Evolutionary conservation across 2,888 invertebrate genomes (phyloP).

Genomic region (Augochlorella aurata): DNA sequence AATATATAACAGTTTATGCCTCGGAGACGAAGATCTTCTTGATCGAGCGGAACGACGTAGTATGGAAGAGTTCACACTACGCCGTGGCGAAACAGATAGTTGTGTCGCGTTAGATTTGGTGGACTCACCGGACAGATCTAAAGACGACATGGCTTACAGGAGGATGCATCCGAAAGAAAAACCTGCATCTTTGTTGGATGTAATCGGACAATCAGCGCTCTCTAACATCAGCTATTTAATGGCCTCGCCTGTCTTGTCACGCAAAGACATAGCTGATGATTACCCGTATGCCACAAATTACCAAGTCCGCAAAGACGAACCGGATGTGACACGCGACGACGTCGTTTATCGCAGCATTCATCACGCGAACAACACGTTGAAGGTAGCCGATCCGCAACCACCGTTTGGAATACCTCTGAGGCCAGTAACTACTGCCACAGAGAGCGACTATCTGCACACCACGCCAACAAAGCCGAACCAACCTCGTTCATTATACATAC

Average conservation of each 20-base stretch:
- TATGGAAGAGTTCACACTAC: conserved; percentile 83
- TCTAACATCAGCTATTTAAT: conserved; percentile 87
- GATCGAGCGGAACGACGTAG: conserved; percentile 90
- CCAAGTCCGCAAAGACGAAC: conserved; percentile 84
- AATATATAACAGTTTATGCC: conserved; percentile 93
- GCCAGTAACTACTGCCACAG: conserved; percentile 90
- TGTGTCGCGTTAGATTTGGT: conserved; percentile 65
- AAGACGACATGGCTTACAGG: conserved; percentile 92
- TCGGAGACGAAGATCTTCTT: conserved; percentile 91
- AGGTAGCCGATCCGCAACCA: conserved; percentile 91
- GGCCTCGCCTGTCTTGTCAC: conserved; percentile 86
- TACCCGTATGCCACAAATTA: conserved; percentile 51
- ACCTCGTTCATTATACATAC: conserved; percentile 85
- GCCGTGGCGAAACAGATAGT: conserved; percentile 63
- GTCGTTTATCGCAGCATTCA: conserved; percentile 91
- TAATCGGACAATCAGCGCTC: conserved; percentile 81
- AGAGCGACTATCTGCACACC: conserved; percentile 91
- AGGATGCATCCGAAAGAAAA: conserved; percentile 86
- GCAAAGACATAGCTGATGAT: conserved; percentile 57
- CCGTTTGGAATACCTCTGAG: conserved; percentile 95
- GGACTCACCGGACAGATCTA: conserved; percentile 86
- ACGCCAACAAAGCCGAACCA: conserved; percentile 76
- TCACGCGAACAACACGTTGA: conserved; percentile 87
- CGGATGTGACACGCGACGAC: conserved; percentile 92
- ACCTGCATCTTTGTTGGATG: conserved; percentile 75